Percentiles rank a stretch among this genome's conserved stretches.
Evolutionary conservation across 2,888 invertebrate genomes (phyloP).

Genomic region (Ephialtes manifestator): DNA sequence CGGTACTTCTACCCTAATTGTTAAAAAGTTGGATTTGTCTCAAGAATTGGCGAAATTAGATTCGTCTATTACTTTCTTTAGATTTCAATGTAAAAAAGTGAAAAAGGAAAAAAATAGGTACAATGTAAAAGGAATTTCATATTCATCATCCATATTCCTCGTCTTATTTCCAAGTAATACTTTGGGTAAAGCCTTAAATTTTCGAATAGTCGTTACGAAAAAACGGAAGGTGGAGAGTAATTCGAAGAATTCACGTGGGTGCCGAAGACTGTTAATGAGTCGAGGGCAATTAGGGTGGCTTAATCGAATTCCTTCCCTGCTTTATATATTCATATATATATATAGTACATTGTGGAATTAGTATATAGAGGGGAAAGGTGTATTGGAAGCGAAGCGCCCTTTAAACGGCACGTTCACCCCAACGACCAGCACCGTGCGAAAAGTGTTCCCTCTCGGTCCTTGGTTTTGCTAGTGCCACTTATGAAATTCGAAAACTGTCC

Average conservation of each 20-base stretch:
- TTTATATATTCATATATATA: constrained; percentile 23
- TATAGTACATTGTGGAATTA: constrained; percentile 10
- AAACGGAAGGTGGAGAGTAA: constrained; percentile 14
- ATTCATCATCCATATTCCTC: neutral
- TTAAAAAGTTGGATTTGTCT: no score
- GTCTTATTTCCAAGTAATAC: neutral
- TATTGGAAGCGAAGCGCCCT: constrained; percentile 34
- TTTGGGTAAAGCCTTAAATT: neutral
- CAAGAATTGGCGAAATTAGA: no score
- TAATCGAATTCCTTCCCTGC: constrained; percentile 61
- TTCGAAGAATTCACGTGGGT: constrained; percentile 25
- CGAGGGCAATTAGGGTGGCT: constrained; percentile 57
- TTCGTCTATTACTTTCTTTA: no score
- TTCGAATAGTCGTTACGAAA: constrained; percentile 21
- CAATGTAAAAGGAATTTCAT: no score
- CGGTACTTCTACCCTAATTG: no score
- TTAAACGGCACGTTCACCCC: constrained; percentile 1
- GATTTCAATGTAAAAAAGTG: no score
- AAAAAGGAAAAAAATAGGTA: no score
- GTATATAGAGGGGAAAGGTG: neutral
- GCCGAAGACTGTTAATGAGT: constrained; percentile 62
- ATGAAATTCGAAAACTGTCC: constrained; percentile 76
- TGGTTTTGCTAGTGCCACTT: constrained; percentile 35
- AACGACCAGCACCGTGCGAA: neutral
- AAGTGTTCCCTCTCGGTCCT: constrained; percentile 12